Percentiles rank a stretch among this genome's conserved stretches.
These are phyloP conservation scores for Mormyrus iriodes DNA, from an alignment of 2,113 vertebrate genomes.

Conservation along the genomic window DNA sequence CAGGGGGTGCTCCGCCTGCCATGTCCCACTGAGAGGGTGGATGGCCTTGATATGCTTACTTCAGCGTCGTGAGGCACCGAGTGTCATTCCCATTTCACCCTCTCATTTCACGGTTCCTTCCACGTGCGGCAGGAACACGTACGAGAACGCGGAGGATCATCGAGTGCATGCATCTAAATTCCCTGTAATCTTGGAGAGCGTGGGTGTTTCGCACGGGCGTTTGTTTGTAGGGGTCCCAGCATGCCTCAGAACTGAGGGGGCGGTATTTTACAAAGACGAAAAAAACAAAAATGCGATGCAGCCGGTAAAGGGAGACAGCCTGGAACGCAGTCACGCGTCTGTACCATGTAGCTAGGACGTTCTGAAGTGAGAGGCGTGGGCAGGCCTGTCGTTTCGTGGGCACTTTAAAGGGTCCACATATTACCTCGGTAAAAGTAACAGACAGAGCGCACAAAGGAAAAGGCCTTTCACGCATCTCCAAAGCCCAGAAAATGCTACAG, in stretches of 20 bases:
- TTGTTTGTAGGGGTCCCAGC: constrained; percentile 12
- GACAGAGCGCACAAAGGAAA: not conserved
- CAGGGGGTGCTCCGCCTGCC: not conserved
- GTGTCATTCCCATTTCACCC: constrained; percentile 33
- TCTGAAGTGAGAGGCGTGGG: not conserved
- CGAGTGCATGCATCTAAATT: not conserved
- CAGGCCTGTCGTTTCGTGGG: not conserved
- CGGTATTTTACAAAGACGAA: not conserved
- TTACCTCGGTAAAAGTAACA: constrained; percentile 8
- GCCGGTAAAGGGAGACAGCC: not conserved
- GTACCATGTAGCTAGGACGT: not conserved
- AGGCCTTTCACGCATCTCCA: not conserved
- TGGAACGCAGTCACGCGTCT: not conserved
- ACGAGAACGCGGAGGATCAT: not conserved
- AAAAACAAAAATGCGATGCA: not conserved
- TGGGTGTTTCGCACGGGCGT: not conserved
- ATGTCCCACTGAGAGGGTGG: not conserved
- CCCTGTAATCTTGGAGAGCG: not conserved
- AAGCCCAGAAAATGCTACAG: not conserved
- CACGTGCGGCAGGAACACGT: not conserved
- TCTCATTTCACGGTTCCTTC: constrained; percentile 19
- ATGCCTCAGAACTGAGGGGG: not conserved
- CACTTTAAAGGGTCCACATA: not conserved
- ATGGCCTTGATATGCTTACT: not conserved
- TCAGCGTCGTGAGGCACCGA: constrained; percentile 3